phyloP scores from a whole-genome alignment of 2,113 vertebrate genomes.

The Pluvialis apricaria region DNA sequence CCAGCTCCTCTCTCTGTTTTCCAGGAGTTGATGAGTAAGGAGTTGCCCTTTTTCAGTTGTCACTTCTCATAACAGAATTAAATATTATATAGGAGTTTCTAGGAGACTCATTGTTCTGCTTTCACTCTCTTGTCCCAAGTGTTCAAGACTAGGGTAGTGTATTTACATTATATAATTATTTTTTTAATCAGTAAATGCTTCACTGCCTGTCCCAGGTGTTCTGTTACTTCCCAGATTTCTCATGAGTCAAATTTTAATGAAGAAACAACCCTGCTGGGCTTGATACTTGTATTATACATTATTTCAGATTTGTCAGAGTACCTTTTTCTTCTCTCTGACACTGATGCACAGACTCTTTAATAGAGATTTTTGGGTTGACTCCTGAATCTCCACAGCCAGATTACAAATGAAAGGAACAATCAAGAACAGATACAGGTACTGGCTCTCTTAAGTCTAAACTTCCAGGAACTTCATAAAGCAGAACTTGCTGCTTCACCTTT shows the following conservation, averaged over 20 bases:
- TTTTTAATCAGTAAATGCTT: neutral
- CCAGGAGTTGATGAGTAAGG: neutral
- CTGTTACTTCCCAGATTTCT: neutral
- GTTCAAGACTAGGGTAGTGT: neutral
- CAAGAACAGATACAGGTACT: neutral
- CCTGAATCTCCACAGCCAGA: neutral
- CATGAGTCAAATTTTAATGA: neutral
- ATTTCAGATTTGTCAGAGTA: neutral
- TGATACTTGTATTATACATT: neutral
- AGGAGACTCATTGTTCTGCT: neutral
- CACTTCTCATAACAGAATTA: neutral
- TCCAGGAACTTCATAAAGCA: neutral
- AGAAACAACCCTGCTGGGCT: neutral
- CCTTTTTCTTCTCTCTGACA: neutral
- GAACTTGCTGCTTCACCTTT: neutral
- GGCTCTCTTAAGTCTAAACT: neutral
- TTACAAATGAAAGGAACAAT: neutral
- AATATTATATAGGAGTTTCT: neutral
- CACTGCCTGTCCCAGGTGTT: neutral
- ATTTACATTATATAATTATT: neutral
- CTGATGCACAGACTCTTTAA: neutral
- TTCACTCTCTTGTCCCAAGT: neutral
- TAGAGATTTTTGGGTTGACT: neutral
- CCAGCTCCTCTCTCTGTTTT: neutral
- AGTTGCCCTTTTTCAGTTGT: neutral